Percentiles rank a stretch among this genome's conserved stretches.
Conservation (phyloP, 1,140 invertebrate species). For the Platyscapa corneri region DNA sequence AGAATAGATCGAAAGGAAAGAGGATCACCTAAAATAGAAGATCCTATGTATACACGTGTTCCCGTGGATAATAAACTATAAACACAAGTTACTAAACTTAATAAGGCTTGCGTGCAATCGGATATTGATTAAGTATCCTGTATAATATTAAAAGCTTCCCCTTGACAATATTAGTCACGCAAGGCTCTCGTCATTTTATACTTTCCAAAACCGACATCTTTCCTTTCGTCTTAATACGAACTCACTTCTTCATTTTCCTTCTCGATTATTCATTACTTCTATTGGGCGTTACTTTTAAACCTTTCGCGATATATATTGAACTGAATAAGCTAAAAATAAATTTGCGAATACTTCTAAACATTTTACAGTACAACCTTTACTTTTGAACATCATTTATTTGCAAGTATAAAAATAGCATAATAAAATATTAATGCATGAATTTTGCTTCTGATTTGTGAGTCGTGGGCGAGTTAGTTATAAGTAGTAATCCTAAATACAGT, state of each 20-base stretch:
- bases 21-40: background rate
- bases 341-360: no score
- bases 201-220: background rate
- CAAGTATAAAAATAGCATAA: background rate
- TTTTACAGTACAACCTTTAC: no score
- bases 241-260: no score
- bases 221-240: background rate
- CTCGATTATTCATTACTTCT: no score
- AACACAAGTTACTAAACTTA: constrained; percentile 21
- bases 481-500: background rate
- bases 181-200: background rate
- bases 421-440: background rate
- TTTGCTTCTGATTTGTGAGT: background rate
- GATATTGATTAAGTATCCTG: constrained; percentile 27
- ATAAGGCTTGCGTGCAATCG: constrained; percentile 3
- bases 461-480: no score
- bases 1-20: background rate
- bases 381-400: background rate
- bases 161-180: constrained; percentile 6
- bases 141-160: background rate
- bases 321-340: no score
- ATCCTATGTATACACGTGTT: background rate
- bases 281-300: no score
- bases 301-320: no score
- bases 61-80: constrained; percentile 16